These are phyloP conservation scores for Phylloscopus whistleri DNA, from an alignment of 2,113 vertebrate genomes.

Conservation along the genomic window DNA sequence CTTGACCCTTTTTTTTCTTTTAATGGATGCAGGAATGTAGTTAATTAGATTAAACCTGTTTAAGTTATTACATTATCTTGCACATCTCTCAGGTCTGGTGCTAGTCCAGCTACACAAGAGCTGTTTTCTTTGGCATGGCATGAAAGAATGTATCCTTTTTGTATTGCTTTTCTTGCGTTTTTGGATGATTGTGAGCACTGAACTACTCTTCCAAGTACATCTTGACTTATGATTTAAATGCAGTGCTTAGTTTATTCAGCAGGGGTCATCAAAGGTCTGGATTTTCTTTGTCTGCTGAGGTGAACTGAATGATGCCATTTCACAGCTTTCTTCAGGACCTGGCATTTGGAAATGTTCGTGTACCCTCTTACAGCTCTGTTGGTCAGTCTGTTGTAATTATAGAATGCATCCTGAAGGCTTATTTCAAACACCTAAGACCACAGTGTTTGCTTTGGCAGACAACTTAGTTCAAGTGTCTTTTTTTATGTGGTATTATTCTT, in stretches of 20 bases:
- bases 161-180: background rate
- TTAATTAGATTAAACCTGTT: background rate
- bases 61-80: background rate
- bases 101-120: background rate
- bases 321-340: background rate
- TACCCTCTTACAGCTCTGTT: background rate
- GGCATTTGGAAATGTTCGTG: background rate
- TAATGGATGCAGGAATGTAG: background rate
- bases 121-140: background rate
- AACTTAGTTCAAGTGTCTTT: background rate
- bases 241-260: constrained; percentile 83
- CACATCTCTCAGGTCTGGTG: background rate
- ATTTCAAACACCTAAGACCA: background rate
- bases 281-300: constrained; percentile 73
- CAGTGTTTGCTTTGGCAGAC: background rate
- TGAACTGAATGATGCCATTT: background rate
- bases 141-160: background rate
- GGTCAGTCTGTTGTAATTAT: background rate
- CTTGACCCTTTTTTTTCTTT: background rate
- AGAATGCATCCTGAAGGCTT: background rate
- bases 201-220: background rate
- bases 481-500: background rate
- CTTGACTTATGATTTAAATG: constrained; percentile 62
- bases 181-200: background rate
- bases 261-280: constrained; percentile 86